A percentile compares a stretch with the other conserved stretches of the same genome.
Conservation (phyloP, 2,888 invertebrate species). For the Metacarcinus magister region DNA sequence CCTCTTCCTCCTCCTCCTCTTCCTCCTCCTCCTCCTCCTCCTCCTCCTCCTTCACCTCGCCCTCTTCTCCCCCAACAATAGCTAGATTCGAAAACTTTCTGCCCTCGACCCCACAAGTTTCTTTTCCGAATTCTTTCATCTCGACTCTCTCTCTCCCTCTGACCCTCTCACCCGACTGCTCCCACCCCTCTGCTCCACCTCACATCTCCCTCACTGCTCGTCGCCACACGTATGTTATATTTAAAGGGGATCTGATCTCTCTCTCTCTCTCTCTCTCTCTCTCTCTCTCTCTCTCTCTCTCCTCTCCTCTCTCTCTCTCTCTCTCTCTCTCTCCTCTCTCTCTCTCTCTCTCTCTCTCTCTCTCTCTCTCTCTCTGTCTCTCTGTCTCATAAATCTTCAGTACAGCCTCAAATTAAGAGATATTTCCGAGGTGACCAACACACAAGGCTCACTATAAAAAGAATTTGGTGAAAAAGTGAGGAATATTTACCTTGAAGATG, state of each 20-base stretch:
- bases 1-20: neutral
- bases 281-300: too few species aligned
- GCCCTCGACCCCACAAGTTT: constrained; percentile 35
- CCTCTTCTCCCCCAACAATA: constrained; percentile 12
- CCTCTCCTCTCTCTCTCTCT: too few species aligned
- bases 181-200: neutral
- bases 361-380: too few species aligned
- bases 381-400: too few species aligned
- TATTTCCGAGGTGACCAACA: too few species aligned
- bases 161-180: neutral
- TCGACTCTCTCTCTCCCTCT: constrained; percentile 31
- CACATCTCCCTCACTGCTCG: neutral
- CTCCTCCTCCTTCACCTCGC: neutral
- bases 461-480: neutral
- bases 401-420: too few species aligned
- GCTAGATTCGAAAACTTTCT: constrained; percentile 19
- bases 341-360: too few species aligned
- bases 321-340: too few species aligned
- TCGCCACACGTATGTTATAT: neutral
- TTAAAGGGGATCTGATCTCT: neutral
- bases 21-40: neutral
- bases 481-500: too few species aligned
- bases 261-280: neutral
- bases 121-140: constrained; percentile 40
- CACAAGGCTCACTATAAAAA: neutral